phyloP scores from a whole-genome alignment of 2,888 invertebrate genomes.

The Pheosia tremula region DNA sequence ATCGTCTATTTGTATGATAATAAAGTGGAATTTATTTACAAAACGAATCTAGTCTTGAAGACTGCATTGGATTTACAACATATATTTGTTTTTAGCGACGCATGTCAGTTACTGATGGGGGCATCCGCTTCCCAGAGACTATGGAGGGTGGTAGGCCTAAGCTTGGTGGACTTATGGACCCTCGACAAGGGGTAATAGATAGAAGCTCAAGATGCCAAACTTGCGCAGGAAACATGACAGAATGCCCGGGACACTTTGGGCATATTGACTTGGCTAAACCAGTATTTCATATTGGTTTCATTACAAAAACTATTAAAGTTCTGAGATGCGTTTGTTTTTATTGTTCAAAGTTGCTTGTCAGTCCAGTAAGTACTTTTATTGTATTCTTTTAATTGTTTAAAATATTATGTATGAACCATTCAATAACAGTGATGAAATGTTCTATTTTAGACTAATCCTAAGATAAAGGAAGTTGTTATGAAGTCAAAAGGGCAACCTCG shows the following conservation, averaged over 20 bases:
- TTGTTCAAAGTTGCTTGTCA: conserved; percentile 98
- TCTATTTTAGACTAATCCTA: conserved; percentile 90
- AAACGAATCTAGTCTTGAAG: not conserved
- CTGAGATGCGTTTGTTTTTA: conserved; percentile 99
- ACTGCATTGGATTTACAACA: not conserved
- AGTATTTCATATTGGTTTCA: conserved; percentile 98
- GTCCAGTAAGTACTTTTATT: conserved; percentile 88
- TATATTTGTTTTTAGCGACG: conserved; percentile 88
- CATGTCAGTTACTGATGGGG: conserved; percentile 99
- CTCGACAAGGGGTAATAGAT: conserved; percentile 98
- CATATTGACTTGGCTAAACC: conserved; percentile 99
- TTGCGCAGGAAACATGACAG: conserved; percentile 98
- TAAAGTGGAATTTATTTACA: too few species aligned
- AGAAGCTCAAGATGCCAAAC: conserved; percentile 96
- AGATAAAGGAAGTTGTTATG: conserved; percentile 96
- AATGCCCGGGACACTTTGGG: conserved; percentile 99
- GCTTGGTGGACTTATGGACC: conserved; percentile 99
- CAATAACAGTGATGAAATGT: not conserved
- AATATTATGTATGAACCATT: not conserved
- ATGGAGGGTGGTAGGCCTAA: conserved; percentile 99
- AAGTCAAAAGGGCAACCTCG: conserved; percentile 98
- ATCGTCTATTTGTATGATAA: too few species aligned
- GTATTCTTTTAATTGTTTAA: conserved; percentile 1
- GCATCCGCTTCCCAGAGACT: conserved; percentile 98
- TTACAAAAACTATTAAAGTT: conserved; percentile 98